Evolutionary conservation across 2,797 vertebrate genomes (phyloP), one percentile per base, ranked within the genome.

Genomic region (Orestias chungarensis): DNA sequence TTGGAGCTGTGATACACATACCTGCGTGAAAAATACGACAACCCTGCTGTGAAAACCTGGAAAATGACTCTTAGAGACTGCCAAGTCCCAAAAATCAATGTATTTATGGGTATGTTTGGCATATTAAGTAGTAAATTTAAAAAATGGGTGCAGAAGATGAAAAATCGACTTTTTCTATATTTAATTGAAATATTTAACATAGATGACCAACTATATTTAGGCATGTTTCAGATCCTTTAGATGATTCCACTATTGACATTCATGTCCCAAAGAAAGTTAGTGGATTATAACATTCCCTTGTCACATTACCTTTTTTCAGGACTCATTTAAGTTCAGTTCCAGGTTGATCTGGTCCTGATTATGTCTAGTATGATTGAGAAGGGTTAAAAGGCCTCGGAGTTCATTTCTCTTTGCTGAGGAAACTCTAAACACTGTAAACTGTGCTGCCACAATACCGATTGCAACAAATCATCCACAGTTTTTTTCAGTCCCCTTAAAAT

Each of bases 1-100:
- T 99, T 99, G 44, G 97, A 99, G 75, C 97, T 99, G 83, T 99
- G 97, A 78, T 99, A 99, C 71, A 99, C 97, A 6, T 99, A 99
- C 89, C 97, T 99, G 71, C 7, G 75, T 2, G 38, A 71, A 18
- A 55, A 31, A 11, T 40, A 1, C 9, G 33, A 27, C 2, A 55
- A 23, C 12, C 6, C 4, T 8, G 7, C 6, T 12, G 25, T 23
- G 3, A 74, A 33, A 12, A 33, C 1, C 6, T n/a, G 5, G 1
- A 40, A 0, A 15, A 14, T 12, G 23, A 23, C 3, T 11, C 18
- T 23, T n/a, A n/a, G n/a, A n/a, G n/a, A n/a, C n/a, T n/a, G 6
- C 8, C 14, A n/a, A 61, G 23, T 23, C 20, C 1, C 12, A n/a
- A 8, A 25, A 9, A 2, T 50, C 2, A 50, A n/a, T 6, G 20